Percentiles rank a stretch among this genome's conserved stretches.
Conservation (phyloP, 2,797 vertebrate genomes). For the Onychomys torridus region DNA sequence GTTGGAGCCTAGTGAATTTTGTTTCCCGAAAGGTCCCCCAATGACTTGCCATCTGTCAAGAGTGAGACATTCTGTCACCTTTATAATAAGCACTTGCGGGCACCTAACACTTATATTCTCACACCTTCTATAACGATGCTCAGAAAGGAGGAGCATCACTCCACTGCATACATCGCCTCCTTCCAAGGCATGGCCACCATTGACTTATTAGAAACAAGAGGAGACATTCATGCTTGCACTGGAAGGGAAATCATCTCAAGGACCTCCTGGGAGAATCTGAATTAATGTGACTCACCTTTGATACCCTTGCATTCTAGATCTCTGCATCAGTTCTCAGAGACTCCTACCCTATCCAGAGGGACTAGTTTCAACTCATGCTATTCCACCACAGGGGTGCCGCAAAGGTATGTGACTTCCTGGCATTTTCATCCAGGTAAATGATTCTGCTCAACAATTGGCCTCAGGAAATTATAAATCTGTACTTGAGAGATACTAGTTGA, state of each 20-base stretch:
- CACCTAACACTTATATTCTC: conserved; percentile 88
- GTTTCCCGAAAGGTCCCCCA: conserved; percentile 84
- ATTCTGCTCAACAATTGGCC: not conserved
- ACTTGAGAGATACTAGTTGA: conserved; percentile 19
- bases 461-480: conserved; percentile 47
- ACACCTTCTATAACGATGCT: conserved; percentile 86
- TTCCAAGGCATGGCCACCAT: conserved; percentile 67
- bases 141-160: conserved; percentile 77
- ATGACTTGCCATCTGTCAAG: conserved; percentile 89
- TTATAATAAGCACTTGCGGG: conserved; percentile 87
- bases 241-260: conserved; percentile 66
- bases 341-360: conserved; percentile 86
- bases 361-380: conserved; percentile 86
- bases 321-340: conserved; percentile 83
- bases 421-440: conserved; percentile 31
- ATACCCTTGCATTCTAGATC: conserved; percentile 75
- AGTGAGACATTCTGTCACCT: conserved; percentile 87
- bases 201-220: conserved; percentile 74
- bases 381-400: conserved; percentile 80
- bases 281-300: conserved; percentile 67
- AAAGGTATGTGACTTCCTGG: conserved; percentile 87
- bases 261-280: conserved; percentile 59
- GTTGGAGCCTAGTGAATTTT: conserved; percentile 82
- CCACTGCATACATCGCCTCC: conserved; percentile 1
- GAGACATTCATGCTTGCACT: conserved; percentile 81